Evolutionary conservation across 2,888 invertebrate species (phyloP).

Genomic region (Sthenelais limicola): DNA sequence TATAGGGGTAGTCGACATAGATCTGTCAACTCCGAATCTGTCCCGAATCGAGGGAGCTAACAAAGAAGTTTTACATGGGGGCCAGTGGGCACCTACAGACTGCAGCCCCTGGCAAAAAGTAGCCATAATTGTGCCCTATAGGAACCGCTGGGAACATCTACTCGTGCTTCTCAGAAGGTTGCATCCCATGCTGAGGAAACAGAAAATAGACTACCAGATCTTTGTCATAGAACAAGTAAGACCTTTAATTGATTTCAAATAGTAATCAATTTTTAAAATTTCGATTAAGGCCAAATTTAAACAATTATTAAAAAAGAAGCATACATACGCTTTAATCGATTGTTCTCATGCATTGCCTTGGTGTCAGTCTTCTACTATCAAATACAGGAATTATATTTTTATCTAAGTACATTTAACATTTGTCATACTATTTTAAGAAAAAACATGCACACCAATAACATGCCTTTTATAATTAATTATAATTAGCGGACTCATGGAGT

Average conservation of each 20-base stretch:
- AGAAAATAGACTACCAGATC: slow-evolving; percentile 61
- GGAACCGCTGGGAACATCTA: slow-evolving; percentile 61
- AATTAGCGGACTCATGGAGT: no score
- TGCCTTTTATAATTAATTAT: no score
- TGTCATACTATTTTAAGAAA: no score
- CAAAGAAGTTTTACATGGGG: slow-evolving; percentile 57
- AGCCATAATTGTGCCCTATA: slow-evolving; percentile 65
- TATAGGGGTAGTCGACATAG: slow-evolving; percentile 19
- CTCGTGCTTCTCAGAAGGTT: slow-evolving; percentile 55
- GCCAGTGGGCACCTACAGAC: slow-evolving; percentile 58
- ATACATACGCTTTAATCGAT: no score
- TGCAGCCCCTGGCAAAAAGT: slow-evolving; percentile 64
- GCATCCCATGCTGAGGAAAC: slow-evolving; percentile 62
- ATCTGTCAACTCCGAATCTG: slow-evolving; percentile 12
- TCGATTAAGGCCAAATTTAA: no score
- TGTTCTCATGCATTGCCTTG: no score
- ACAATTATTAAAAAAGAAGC: no score
- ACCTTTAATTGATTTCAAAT: background rate
- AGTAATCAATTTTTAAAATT: no score
- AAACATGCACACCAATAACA: no score
- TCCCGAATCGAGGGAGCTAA: slow-evolving; percentile 52
- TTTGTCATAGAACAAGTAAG: slow-evolving; percentile 67
- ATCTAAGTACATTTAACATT: no score
- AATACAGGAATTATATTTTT: no score
- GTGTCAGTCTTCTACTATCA: no score